Base-by-base conservation (phyloP, 2,888 invertebrate species). In the Coenonympha glycerion region DNA sequence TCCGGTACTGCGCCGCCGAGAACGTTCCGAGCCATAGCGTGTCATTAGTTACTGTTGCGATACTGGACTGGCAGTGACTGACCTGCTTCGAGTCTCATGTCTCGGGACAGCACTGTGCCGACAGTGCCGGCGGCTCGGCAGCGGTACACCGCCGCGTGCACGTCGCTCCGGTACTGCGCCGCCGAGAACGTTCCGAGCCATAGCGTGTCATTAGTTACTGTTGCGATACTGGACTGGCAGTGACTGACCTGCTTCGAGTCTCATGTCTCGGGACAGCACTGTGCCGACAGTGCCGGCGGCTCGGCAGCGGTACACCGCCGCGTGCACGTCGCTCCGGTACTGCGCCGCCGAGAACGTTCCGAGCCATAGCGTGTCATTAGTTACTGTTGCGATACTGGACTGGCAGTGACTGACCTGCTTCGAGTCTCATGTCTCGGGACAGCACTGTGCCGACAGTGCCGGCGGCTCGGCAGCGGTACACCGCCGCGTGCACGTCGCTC, bases 321-420 rank as follows among this genome's bases (percentile, higher is more conserved):
- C 93, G 83, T 96, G 96, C 45, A 95, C 92, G 78, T 94, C 93
- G 60, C 93, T 91, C 40, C 93, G 89, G 83, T 94, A 95, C 77
- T 92, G 92, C 65, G 92, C 92, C 28, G 93, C 92, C 26, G 92
- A 87, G 81, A 96, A 96, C 47, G 94, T 91, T 56, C 92, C 91
- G 74, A 96, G 92, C 84, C 93, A 91, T 59, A 96, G 89, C 24
- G 95, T 94, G 59, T 95, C 95, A 77, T 96, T 95, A n/a, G n/a
- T n/a, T n/a, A n/a, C n/a, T n/a, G n/a, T n/a, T n/a, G n/a, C n/a
- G n/a, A n/a, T n/a, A n/a, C n/a, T n/a, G n/a, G n/a, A n/a, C n/a
- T n/a, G n/a, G n/a, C n/a, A n/a, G n/a, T n/a, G n/a, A n/a, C n/a
- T n/a, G n/a, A n/a, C n/a, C n/a, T n/a, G n/a, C n/a, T n/a, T n/a